These are phyloP conservation scores for Lycaena phlaeas DNA, from an alignment of 2,888 invertebrate genomes.

Conservation along the genomic window DNA sequence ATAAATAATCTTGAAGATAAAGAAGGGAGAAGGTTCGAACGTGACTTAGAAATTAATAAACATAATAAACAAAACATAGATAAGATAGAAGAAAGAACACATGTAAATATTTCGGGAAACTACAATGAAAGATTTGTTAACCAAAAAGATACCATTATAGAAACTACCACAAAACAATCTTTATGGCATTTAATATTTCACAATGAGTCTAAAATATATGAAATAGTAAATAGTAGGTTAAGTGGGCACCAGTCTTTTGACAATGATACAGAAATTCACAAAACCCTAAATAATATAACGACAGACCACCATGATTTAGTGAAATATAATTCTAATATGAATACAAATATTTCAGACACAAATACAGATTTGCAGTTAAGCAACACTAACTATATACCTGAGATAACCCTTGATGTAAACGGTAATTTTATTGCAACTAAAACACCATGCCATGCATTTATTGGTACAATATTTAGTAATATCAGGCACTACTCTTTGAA, in stretches of 20 bases:
- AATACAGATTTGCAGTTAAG: too few species aligned
- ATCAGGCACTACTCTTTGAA: slow-evolving; percentile 32
- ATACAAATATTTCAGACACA: not conserved
- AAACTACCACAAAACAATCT: too few species aligned
- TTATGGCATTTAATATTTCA: too few species aligned
- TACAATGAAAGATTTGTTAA: not conserved
- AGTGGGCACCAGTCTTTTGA: too few species aligned
- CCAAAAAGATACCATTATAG: too few species aligned
- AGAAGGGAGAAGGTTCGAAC: not conserved
- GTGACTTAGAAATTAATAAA: not conserved
- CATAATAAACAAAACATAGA: not conserved
- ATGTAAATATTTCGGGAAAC: not conserved
- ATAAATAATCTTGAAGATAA: not conserved
- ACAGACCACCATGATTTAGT: not conserved
- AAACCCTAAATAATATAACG: not conserved
- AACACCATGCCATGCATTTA: slow-evolving; percentile 53
- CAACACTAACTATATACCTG: slow-evolving; percentile 2
- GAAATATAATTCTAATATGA: not conserved
- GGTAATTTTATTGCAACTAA: slow-evolving; percentile 53
- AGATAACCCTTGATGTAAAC: slow-evolving; percentile 45
- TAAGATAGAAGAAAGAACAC: not conserved
- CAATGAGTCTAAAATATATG: too few species aligned
- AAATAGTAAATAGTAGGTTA: too few species aligned
- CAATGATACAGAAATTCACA: too few species aligned
- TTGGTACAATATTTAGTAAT: slow-evolving; percentile 52